phyloP scores from a whole-genome alignment of 2,888 invertebrate genomes.

The Parapristionchus giblindavisi region DNA sequence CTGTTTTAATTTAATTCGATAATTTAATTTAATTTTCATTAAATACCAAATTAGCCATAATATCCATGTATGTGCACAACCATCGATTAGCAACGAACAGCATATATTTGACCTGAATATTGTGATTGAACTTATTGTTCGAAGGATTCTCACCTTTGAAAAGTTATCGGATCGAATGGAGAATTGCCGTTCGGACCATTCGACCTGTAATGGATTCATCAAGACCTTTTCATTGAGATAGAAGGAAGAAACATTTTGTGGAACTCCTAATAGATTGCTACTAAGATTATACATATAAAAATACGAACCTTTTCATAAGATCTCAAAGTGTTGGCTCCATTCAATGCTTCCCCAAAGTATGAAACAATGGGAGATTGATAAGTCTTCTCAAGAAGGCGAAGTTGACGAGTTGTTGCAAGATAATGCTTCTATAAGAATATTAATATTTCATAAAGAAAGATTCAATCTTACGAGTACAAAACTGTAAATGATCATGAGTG shows the following conservation, averaged over 20 bases:
- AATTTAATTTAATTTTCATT: neutral
- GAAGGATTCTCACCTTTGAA: too few species aligned
- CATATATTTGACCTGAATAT: too few species aligned
- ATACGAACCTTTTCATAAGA: neutral
- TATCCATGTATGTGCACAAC: neutral
- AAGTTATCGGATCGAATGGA: too few species aligned
- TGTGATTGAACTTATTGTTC: too few species aligned
- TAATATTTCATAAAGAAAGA: too few species aligned
- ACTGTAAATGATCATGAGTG: conserved; percentile 52
- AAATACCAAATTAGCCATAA: neutral
- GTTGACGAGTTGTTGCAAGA: neutral
- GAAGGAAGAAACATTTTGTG: too few species aligned
- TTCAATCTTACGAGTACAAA: conserved; percentile 50
- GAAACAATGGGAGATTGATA: neutral
- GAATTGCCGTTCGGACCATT: too few species aligned
- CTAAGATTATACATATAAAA: too few species aligned
- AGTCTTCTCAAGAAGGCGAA: neutral
- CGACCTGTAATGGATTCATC: too few species aligned
- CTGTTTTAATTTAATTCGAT: conserved; percentile 91
- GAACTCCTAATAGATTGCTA: too few species aligned
- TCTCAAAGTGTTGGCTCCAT: neutral
- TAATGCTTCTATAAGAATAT: neutral
- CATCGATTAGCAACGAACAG: neutral
- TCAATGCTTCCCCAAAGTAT: neutral
- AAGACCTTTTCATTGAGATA: too few species aligned